phyloP scores from a whole-genome alignment of 1,140 invertebrate species.

The Drosophila nikananu region DNA sequence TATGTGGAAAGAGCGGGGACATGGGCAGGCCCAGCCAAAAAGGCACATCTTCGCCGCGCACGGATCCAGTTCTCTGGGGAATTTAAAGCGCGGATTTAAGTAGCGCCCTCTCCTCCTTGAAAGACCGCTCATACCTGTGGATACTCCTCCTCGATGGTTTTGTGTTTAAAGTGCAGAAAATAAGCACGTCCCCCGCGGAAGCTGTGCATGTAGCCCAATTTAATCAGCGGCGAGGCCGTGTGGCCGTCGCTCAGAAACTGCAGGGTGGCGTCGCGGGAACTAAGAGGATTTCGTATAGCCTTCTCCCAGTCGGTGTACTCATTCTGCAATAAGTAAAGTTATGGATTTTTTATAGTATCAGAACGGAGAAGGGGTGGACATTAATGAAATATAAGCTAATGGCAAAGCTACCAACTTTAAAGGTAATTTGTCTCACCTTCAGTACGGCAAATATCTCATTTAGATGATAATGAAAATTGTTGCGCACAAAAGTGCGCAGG shows the following conservation, averaged over 20 bases:
- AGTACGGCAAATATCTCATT: slow-evolving; percentile 96
- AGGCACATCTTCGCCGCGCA: slow-evolving; percentile 97
- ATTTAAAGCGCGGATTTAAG: neutral
- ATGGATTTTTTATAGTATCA: neutral
- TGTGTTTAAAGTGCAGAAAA: slow-evolving; percentile 95
- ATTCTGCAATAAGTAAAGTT: slow-evolving; percentile 86
- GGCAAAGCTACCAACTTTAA: neutral
- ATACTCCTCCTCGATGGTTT: slow-evolving; percentile 90
- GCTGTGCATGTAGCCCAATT: slow-evolving; percentile 92
- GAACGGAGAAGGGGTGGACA: neutral
- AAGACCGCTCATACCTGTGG: slow-evolving; percentile 88
- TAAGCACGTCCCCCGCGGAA: slow-evolving; percentile 91
- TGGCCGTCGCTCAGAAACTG: slow-evolving; percentile 94
- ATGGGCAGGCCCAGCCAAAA: slow-evolving; percentile 97
- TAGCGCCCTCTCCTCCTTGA: neutral
- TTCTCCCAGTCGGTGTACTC: slow-evolving; percentile 97
- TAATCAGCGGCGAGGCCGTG: slow-evolving; percentile 92
- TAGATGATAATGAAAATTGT: slow-evolving; percentile 94
- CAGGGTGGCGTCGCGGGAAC: slow-evolving; percentile 91
- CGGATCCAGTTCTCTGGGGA: slow-evolving; percentile 89
- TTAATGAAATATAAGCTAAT: neutral
- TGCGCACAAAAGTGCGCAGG: slow-evolving; percentile 94
- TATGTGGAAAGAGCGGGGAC: slow-evolving; percentile 88
- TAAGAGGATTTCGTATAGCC: slow-evolving; percentile 90
- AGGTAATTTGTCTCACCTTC: slow-evolving; percentile 85